phyloP scores from a whole-genome alignment of 2,888 invertebrate species.

The Caenorhabditis sinica region DNA sequence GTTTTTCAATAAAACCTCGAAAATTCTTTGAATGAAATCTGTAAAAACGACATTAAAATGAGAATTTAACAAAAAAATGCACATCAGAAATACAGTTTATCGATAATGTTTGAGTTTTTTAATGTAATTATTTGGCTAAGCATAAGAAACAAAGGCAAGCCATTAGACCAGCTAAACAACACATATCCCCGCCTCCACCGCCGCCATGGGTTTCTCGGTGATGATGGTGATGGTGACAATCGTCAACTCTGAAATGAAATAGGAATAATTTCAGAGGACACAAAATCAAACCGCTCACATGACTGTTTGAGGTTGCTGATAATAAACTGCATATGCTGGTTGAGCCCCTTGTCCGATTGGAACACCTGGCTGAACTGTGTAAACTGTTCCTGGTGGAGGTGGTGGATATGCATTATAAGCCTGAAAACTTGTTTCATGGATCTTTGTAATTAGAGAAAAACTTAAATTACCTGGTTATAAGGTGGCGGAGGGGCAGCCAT shows the following conservation, averaged over 20 bases:
- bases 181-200: constrained; percentile 53
- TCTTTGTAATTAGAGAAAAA: neutral
- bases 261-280: neutral
- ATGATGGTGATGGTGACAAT: constrained; percentile 57
- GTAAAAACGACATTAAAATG: too few relatives aligned
- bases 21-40: too few relatives aligned
- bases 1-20: too few relatives aligned
- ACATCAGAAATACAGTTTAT: neutral
- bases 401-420: constrained; percentile 50
- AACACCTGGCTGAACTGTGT: constrained; percentile 56
- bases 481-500: constrained; percentile 58
- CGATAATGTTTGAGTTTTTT: too few relatives aligned
- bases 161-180: constrained; percentile 58
- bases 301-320: constrained; percentile 60
- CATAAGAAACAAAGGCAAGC: constrained; percentile 60
- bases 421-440: constrained; percentile 1
- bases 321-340: constrained; percentile 59
- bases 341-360: constrained; percentile 56
- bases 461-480: constrained; percentile 42
- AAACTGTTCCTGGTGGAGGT: constrained; percentile 51
- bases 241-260: constrained; percentile 53
- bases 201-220: constrained; percentile 33
- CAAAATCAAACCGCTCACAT: constrained; percentile 39
- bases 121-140: constrained; percentile 39
- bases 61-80: too few relatives aligned